phyloP scores from a whole-genome alignment of 2,888 invertebrate species.

The Acrobasis repandana region DNA sequence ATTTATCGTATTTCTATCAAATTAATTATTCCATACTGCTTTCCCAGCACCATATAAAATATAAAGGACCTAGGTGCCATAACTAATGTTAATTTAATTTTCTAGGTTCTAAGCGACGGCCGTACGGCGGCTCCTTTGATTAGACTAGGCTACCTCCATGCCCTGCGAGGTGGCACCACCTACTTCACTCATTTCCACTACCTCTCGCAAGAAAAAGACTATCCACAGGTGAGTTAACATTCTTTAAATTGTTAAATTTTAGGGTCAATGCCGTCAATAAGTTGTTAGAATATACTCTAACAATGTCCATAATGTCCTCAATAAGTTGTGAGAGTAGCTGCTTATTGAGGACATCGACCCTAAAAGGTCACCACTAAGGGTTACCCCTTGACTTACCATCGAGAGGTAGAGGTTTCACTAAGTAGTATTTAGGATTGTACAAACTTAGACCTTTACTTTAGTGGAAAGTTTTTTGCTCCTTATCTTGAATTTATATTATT shows the following conservation, averaged over 20 bases:
- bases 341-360: background rate
- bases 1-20: too few relatives aligned
- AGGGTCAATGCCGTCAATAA: too few relatives aligned
- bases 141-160: conserved; percentile 90
- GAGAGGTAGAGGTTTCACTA: conserved; percentile 8
- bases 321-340: too few relatives aligned
- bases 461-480: background rate
- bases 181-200: conserved; percentile 95
- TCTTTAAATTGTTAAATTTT: background rate
- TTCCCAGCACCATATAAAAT: too few relatives aligned
- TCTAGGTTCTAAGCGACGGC: conserved; percentile 92
- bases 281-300: too few relatives aligned
- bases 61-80: background rate
- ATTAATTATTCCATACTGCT: too few relatives aligned
- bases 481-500: background rate
- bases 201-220: conserved; percentile 91
- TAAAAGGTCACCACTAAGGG: background rate
- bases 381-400: background rate
- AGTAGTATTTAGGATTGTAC: background rate
- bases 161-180: conserved; percentile 89
- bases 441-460: background rate
- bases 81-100: conserved; percentile 29
- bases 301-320: too few relatives aligned
- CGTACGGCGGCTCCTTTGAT: conserved; percentile 94
- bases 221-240: conserved; percentile 85